Evolutionary conservation across 1,140 invertebrate genomes (phyloP).

Genomic region (Lanistes nyassanus): DNA sequence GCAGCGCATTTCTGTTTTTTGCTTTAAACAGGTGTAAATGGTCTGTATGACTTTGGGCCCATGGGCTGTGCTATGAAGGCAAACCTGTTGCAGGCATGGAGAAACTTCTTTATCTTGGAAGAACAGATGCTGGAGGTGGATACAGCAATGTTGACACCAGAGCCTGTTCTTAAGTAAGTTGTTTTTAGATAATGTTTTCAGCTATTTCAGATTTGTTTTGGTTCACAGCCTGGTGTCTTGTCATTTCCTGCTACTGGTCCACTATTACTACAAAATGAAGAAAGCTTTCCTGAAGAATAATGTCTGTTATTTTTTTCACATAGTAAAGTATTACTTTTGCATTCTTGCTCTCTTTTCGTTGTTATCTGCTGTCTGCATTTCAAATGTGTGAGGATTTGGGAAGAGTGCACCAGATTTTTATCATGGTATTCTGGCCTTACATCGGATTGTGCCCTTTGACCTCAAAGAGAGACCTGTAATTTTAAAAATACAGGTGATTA

Average conservation of each 20-base stretch:
- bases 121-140: constrained; percentile 99
- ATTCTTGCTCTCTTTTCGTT: too few species aligned
- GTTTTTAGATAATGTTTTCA: neutral
- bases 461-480: too few species aligned
- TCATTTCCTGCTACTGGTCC: neutral
- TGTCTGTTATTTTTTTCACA: too few species aligned
- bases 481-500: neutral
- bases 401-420: too few species aligned
- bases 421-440: too few species aligned
- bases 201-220: neutral
- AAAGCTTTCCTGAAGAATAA: neutral
- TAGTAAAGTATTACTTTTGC: too few species aligned
- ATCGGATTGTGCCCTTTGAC: too few species aligned
- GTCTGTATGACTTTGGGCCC: constrained; percentile 97
- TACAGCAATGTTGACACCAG: constrained; percentile 96
- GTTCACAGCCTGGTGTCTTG: neutral
- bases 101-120: constrained; percentile 95
- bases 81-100: constrained; percentile 93
- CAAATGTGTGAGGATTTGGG: too few species aligned
- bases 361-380: too few species aligned
- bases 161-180: constrained; percentile 88
- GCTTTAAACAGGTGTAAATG: constrained; percentile 71
- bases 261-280: neutral
- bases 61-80: constrained; percentile 99
- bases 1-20: neutral